Evolutionary conservation across 2,797 vertebrate species (phyloP).

Genomic region (Limnodromus scolopaceus): DNA sequence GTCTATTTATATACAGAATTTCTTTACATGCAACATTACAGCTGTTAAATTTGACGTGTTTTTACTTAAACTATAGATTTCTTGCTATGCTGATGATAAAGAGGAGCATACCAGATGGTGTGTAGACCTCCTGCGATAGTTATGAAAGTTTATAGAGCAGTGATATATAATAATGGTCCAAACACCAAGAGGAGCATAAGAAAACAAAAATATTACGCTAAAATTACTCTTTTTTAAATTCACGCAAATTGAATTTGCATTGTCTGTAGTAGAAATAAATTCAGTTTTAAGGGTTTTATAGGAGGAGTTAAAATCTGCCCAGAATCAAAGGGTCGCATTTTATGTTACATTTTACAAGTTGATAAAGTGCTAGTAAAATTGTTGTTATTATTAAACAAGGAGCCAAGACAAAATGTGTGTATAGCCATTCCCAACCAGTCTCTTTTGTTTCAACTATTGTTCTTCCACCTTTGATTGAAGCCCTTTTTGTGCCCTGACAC

Average conservation of each 20-base stretch:
- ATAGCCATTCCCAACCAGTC: background rate
- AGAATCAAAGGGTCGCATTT: background rate
- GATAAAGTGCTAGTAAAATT: background rate
- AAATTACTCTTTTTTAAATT: background rate
- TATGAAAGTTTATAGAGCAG: background rate
- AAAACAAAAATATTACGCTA: background rate
- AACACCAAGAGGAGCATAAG: background rate
- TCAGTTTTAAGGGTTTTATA: background rate
- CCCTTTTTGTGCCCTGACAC: background rate
- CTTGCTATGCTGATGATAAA: background rate
- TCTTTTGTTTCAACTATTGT: background rate
- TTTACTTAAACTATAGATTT: background rate
- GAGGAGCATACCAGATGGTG: conserved; percentile 8
- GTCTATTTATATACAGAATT: conserved; percentile 4
- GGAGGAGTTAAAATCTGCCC: background rate
- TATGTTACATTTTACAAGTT: background rate
- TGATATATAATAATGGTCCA: background rate
- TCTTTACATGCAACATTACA: background rate
- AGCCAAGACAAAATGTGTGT: background rate
- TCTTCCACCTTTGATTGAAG: background rate
- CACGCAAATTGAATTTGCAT: background rate
- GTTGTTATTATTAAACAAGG: background rate
- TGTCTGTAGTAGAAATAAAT: background rate
- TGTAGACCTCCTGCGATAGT: background rate
- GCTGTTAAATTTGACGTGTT: background rate